A percentile compares a stretch with the other conserved stretches of the same genome.
phyloP scores from a whole-genome alignment of 2,113 vertebrate genomes.

The Scopus umbretta region DNA sequence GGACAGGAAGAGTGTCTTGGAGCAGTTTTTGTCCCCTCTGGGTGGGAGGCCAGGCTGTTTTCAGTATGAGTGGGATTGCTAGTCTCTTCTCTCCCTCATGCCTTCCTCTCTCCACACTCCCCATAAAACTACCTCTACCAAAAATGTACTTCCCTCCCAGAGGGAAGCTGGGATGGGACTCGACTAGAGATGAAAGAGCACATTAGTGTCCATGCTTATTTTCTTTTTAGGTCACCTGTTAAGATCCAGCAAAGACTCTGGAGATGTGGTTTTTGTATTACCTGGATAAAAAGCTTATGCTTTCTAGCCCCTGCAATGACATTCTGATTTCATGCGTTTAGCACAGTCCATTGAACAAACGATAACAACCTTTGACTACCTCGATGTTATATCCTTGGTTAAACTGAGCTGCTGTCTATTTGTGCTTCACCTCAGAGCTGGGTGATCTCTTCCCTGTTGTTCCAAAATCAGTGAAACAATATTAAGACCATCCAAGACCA shows the following conservation, averaged over 20 bases:
- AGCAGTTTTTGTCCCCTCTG: not conserved
- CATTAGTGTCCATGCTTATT: not conserved
- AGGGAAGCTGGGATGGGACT: not conserved
- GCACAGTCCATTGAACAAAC: not conserved
- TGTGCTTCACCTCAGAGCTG: not conserved
- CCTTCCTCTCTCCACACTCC: not conserved
- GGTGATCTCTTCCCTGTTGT: not conserved
- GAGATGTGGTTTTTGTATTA: not conserved
- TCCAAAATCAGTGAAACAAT: not conserved
- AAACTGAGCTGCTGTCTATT: not conserved
- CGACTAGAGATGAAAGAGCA: not conserved
- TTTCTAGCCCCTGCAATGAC: not conserved
- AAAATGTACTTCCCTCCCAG: not conserved
- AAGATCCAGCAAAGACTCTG: not conserved
- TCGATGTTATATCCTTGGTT: not conserved
- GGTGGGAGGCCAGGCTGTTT: not conserved
- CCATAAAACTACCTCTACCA: not conserved
- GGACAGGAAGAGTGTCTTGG: not conserved
- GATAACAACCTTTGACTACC: not conserved
- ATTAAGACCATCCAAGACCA: not conserved
- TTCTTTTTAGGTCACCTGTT: not conserved
- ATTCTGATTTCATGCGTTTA: not conserved
- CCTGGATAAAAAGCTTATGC: not conserved
- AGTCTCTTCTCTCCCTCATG: not conserved
- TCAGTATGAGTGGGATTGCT: not conserved